Evolutionary conservation across 2,113 vertebrate species (phyloP), one percentile per base, ranked within the genome.

Genomic region (Xiphophorus maculatus): DNA sequence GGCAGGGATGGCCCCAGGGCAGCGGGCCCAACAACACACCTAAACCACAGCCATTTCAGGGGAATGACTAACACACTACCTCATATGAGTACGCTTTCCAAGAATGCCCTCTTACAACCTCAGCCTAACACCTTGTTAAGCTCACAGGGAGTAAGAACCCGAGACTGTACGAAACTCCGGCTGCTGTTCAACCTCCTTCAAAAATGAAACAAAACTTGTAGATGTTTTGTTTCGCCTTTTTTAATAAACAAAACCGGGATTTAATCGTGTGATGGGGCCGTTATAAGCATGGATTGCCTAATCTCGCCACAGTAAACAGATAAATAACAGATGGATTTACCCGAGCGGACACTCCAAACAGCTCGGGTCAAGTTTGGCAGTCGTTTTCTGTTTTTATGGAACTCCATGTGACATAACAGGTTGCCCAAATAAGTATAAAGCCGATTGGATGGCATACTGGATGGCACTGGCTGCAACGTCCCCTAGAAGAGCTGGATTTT

Each of bases 311-410:
- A 86, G 79, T 60, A 86, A 82, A 87, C 75, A 79, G 76, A 87
- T 61, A 80, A 73, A 87, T 63, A 80, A 74, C 80, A 89, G 87
- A 88, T 84, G 35, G 76, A 81, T 78, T 77, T 61, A 74, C 54
- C 69, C 58, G 68, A 51, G 64, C 67, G 71, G 66, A 68, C 71
- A 75, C 13, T 8, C 63, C 51, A 30, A 70, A 68, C 35, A 48
- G 44, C 4, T 48, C 44, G 3, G 3, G 30, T 66, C 73, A 63
- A 77, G 77, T 85, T 80, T 65, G 66, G 69, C 22, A 74, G 72
- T 80, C 65, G 77, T 48, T 48, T 48, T 48, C 44, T 19, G 44
- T 48, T 48, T 6, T 48, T 48, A 12, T 37, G 35, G 35, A 37
- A 3, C 35, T 37, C 35, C 35, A 12, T 12, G 35, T 12, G 10